phyloP scores from a whole-genome alignment of 2,888 invertebrate genomes.

The Aromia moschata region DNA sequence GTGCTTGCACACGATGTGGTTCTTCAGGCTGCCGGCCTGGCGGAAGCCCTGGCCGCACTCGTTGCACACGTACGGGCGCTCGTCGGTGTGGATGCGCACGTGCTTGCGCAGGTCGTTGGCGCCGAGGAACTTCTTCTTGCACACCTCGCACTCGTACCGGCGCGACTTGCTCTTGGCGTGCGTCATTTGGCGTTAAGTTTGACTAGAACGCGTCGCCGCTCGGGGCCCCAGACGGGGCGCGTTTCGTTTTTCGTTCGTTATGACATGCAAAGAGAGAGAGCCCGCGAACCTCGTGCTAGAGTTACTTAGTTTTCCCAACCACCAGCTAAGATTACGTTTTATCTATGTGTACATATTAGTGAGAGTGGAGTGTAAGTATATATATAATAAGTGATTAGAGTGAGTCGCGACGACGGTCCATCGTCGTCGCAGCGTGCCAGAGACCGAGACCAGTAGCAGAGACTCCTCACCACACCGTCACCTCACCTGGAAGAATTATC shows the following conservation, averaged over 20 bases:
- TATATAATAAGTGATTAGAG: constrained; percentile 37
- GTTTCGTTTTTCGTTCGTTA: too few relatives aligned
- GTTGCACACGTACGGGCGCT: constrained; percentile 71
- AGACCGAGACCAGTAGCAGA: constrained; percentile 41
- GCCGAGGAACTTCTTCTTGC: constrained; percentile 71
- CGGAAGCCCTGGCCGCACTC: constrained; percentile 72
- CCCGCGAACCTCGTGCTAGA: constrained; percentile 53
- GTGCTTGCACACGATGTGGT: constrained; percentile 71
- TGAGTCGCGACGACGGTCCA: constrained; percentile 47
- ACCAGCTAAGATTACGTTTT: constrained; percentile 52
- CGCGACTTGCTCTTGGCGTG: constrained; percentile 62
- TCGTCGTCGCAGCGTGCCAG: constrained; percentile 45
- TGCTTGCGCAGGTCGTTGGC: constrained; percentile 76
- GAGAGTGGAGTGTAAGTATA: too few relatives aligned
- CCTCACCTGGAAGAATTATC: constrained; percentile 53
- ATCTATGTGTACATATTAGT: constrained; percentile 23
- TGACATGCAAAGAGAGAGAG: constrained; percentile 49
- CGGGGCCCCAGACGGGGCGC: constrained; percentile 3
- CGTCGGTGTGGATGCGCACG: constrained; percentile 71
- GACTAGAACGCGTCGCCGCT: constrained; percentile 47
- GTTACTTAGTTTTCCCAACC: constrained; percentile 49
- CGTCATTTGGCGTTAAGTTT: constrained; percentile 62
- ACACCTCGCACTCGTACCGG: constrained; percentile 69
- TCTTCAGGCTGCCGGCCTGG: constrained; percentile 71
- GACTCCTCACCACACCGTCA: constrained; percentile 44